These are phyloP conservation scores for Minunthozetes semirufus DNA, from an alignment of 2,888 invertebrate species.

Conservation along the genomic window DNA sequence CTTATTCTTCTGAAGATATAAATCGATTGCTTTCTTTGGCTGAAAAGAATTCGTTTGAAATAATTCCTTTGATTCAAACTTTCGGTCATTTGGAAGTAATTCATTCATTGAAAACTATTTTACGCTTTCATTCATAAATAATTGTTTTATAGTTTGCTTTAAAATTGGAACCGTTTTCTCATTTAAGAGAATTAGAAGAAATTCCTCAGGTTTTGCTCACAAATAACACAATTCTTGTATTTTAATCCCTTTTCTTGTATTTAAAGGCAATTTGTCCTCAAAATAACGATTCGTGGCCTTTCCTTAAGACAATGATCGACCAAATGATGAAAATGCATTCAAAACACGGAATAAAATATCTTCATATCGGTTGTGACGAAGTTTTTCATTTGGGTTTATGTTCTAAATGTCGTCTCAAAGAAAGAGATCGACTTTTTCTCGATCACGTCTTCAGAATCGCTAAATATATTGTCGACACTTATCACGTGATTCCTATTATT, in stretches of 20 bases:
- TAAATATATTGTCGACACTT: constrained; percentile 56
- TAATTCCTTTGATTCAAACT: constrained; percentile 55
- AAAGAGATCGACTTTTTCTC: constrained; percentile 43
- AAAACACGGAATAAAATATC: constrained; percentile 44
- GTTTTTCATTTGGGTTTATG: constrained; percentile 66
- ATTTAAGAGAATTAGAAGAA: constrained; percentile 60
- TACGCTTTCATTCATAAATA: no score
- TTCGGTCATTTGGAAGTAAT: constrained; percentile 60
- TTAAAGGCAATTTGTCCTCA: constrained; percentile 49
- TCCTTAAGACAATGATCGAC: constrained; percentile 47
- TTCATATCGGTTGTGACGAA: constrained; percentile 70
- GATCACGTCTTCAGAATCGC: constrained; percentile 55
- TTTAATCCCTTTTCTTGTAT: no score
- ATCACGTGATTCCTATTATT: constrained; percentile 59
- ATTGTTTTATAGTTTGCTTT: constrained; percentile 45
- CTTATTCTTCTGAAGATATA: constrained; percentile 48
- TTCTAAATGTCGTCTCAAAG: constrained; percentile 51
- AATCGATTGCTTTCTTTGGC: constrained; percentile 46
- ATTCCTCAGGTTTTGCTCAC: constrained; percentile 59
- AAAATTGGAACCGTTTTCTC: constrained; percentile 62
- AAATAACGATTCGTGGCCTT: constrained; percentile 46
- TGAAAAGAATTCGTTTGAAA: constrained; percentile 49
- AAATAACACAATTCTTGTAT: no score
- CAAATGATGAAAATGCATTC: constrained; percentile 46
- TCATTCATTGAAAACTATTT: no score